These are phyloP conservation scores for Rhaphigaster nebulosa DNA, from an alignment of 2,888 invertebrate species.

Conservation along the genomic window DNA sequence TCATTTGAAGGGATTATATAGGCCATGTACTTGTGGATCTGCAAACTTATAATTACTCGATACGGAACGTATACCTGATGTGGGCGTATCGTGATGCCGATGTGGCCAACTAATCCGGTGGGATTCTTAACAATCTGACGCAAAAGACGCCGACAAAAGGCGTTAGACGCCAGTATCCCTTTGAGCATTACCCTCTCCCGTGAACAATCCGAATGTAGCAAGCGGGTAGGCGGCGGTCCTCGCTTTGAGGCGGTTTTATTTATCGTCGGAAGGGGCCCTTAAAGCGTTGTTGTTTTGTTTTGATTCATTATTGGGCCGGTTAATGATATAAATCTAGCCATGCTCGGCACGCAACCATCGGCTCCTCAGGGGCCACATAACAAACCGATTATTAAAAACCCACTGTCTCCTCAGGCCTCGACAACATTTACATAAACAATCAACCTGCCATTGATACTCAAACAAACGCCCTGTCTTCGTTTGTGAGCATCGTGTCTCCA, in stretches of 20 bases:
- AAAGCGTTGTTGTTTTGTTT: slow-evolving; percentile 62
- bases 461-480: slow-evolving; percentile 28
- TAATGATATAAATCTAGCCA: slow-evolving; percentile 62
- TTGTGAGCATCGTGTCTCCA: slow-evolving; percentile 23
- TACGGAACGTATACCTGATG: background rate
- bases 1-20: no score
- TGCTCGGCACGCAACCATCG: slow-evolving; percentile 61
- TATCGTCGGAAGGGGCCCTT: slow-evolving; percentile 61
- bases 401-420: slow-evolving; percentile 40
- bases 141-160: background rate
- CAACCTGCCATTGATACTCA: background rate
- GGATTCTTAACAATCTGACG: background rate
- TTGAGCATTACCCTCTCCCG: slow-evolving; percentile 44
- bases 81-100: background rate
- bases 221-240: slow-evolving; percentile 47
- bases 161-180: background rate
- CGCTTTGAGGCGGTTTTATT: slow-evolving; percentile 59
- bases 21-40: no score
- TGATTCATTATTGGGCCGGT: slow-evolving; percentile 63
- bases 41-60: background rate
- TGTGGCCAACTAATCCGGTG: background rate
- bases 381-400: slow-evolving; percentile 48
- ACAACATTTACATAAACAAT: slow-evolving; percentile 44
- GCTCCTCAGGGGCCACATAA: slow-evolving; percentile 55
- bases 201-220: slow-evolving; percentile 35